Conservation (phyloP, 2,888 invertebrate species). For the Pseudococcus viburni region DNA sequence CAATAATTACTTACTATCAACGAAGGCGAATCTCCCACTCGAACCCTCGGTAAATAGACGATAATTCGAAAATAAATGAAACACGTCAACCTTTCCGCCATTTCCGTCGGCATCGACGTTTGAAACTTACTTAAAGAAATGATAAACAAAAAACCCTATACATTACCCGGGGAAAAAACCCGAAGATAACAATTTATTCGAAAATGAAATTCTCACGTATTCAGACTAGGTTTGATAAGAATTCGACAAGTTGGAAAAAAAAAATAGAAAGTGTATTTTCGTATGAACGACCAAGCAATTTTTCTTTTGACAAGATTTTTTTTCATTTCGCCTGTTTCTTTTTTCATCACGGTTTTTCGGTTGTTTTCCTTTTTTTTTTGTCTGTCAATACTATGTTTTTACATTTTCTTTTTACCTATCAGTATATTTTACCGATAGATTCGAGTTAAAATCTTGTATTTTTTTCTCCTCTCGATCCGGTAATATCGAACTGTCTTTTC, state of each 20-base stretch:
- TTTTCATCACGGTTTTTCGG: background rate
- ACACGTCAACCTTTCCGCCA: background rate
- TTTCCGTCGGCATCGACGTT: background rate
- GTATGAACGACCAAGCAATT: conserved; percentile 49
- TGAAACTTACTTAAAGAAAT: background rate
- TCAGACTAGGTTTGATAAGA: conserved; percentile 37
- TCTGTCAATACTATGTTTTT: conserved; percentile 47
- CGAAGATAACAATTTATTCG: conserved; percentile 39
- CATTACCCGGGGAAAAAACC: background rate
- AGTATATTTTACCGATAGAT: conserved; percentile 44
- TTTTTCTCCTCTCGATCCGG: background rate
- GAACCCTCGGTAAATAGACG: too few relatives aligned
- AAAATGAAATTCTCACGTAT: conserved; percentile 45
- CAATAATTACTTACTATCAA: too few relatives aligned
- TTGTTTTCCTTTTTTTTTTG: conserved; percentile 36
- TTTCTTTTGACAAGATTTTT: conserved; percentile 58
- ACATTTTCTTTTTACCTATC: conserved; percentile 50
- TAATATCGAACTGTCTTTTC: conserved; percentile 53
- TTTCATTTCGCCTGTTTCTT: background rate
- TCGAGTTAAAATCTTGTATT: conserved; percentile 42
- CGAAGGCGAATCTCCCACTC: too few relatives aligned
- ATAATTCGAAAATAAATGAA: background rate
- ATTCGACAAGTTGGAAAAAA: background rate
- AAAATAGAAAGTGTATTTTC: conserved; percentile 27
- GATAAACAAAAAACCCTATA: conserved; percentile 8